Base-by-base conservation (phyloP, 2,113 vertebrate species). In the Cisticola juncidis region DNA sequence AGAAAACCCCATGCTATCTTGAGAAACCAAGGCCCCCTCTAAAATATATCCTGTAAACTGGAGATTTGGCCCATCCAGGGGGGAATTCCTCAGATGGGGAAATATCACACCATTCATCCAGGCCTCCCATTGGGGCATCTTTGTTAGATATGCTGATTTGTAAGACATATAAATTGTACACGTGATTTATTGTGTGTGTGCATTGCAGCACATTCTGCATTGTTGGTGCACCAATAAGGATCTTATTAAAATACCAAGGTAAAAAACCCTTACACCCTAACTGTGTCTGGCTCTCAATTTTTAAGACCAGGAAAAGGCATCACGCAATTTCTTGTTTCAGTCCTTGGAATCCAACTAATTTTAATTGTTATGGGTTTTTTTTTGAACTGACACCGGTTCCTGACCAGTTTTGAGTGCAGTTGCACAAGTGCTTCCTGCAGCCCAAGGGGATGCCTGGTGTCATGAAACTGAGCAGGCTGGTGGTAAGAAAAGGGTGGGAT, bases 151-250 rank as follows among this genome's bases (percentile, higher is more conserved):
- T 38, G 47, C 29, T 62, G 16, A 51, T 62, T 50, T 61, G 24
- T 40, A 16, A 26, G 28, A 14, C 40, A 8, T 51, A 7, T n/a
- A 40, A 62, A 51, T n/a, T 16, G 17, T n/a, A 13, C 26, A 62
- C 1, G 1, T 0, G 5, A 62, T n/a, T 19, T 23, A 17, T n/a
- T 3, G 1, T 17, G 24, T 12, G 6, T 19, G 11, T 17, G 29
- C 47, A 22, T 22, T 22, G 23, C 0, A 0, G 8, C 1, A 0
- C 18, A 14, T 78, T 14, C 24, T 24, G 14, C 19, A 18, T n/a
- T 8, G 47, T 13, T 26, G 18, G 11, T 12, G 18, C 11, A 33
- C 29, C 8, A 20, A 10, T 26, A 26, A 78, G 23, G 23, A n/a
- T 42, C 18, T 78, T 51, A 22, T 18, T 28, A 20, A 64, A 64